Evolutionary conservation across 1,140 invertebrate species (phyloP).

Genomic region (Ridgeia piscesae): DNA sequence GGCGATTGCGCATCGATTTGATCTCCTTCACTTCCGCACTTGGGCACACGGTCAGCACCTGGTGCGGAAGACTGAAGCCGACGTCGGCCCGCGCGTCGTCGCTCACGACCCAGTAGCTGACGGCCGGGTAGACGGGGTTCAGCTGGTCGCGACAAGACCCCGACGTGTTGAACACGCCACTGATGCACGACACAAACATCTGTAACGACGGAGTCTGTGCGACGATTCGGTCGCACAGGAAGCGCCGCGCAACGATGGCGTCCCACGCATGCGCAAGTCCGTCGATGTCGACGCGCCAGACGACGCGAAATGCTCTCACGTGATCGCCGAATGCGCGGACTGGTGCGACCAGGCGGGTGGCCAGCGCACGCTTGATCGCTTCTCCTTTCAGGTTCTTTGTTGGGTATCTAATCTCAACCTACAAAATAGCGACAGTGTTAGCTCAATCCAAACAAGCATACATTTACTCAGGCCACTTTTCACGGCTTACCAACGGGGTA

Average conservation of each 20-base stretch:
- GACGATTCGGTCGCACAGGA: background rate
- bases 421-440: background rate
- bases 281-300: background rate
- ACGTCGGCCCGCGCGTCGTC: background rate
- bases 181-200: background rate
- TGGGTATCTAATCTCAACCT: background rate
- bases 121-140: background rate
- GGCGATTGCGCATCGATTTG: background rate
- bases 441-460: background rate
- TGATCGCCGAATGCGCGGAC: background rate
- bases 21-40: background rate
- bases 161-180: background rate
- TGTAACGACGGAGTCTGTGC: background rate
- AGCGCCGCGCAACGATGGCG: background rate
- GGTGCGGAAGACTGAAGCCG: background rate
- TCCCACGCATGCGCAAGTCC: background rate
- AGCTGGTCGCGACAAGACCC: background rate
- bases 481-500: no score
- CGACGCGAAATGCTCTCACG: background rate
- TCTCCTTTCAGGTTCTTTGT: background rate
- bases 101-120: background rate
- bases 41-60: background rate
- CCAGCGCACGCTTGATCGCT: background rate
- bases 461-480: background rate
- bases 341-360: background rate